A percentile compares a stretch with the other conserved stretches of the same genome.
These are phyloP conservation scores for Sterrhoptilus dennistouni DNA, from an alignment of 2,113 vertebrate genomes.

Conservation along the genomic window DNA sequence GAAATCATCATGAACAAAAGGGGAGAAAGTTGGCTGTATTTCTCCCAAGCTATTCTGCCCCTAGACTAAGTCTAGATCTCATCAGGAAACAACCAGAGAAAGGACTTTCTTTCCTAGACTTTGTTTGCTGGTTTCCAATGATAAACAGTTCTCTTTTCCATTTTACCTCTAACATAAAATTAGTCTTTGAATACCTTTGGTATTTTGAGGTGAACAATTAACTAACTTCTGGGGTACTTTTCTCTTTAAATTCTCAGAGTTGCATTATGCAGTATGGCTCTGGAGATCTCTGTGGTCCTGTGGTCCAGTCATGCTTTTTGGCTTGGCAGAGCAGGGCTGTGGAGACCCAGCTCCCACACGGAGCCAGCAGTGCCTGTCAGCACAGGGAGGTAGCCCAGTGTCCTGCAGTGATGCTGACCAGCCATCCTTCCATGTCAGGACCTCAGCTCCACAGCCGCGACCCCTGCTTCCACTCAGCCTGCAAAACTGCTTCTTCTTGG, in stretches of 20 bases:
- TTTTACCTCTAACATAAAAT: neutral
- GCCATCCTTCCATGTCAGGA: rapidly evolving
- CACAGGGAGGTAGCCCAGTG: neutral
- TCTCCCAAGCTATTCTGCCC: neutral
- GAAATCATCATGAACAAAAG: neutral
- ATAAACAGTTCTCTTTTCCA: neutral
- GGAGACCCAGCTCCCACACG: neutral
- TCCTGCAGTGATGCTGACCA: neutral
- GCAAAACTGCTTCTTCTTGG: neutral
- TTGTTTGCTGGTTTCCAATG: neutral
- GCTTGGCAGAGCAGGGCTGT: neutral
- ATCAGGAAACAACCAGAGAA: neutral
- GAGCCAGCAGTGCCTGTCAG: neutral
- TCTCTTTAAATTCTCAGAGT: neutral
- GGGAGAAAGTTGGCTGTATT: neutral
- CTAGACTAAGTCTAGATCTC: neutral
- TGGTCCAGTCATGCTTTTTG: neutral
- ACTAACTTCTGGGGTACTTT: rapidly evolving
- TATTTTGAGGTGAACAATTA: neutral
- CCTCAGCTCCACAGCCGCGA: neutral
- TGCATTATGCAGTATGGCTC: rapidly evolving
- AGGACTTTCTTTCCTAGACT: neutral
- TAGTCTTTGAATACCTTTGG: rapidly evolving
- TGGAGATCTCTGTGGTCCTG: neutral
- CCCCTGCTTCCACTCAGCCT: neutral